Conservation (phyloP, 1,140 invertebrate species). For the Zelostemma sp. region DNA sequence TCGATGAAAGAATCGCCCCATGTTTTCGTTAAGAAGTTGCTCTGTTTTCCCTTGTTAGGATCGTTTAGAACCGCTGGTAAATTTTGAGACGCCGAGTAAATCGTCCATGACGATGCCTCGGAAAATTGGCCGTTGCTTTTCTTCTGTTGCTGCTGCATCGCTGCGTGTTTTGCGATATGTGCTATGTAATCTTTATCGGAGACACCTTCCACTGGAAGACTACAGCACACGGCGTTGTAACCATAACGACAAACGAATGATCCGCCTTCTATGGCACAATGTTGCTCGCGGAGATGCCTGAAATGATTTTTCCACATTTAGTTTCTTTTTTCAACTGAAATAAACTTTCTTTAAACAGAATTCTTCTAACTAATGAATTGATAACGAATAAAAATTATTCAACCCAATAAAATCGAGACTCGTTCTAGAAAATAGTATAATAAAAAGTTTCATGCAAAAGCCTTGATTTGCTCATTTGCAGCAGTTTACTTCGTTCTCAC, state of each 20-base stretch:
- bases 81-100: conserved; percentile 91
- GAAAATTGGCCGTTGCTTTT: conserved; percentile 61
- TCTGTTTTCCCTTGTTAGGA: conserved; percentile 89
- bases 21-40: conserved; percentile 96
- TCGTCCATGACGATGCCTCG: conserved; percentile 75
- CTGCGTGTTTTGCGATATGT: conserved; percentile 86
- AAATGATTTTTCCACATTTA: conserved; percentile 34
- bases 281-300: conserved; percentile 85
- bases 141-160: conserved; percentile 72
- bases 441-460: too few species aligned
- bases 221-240: conserved; percentile 87
- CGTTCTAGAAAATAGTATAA: too few species aligned
- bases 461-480: too few species aligned
- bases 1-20: conserved; percentile 98
- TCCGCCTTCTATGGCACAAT: conserved; percentile 89
- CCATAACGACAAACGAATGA: conserved; percentile 92
- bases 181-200: conserved; percentile 90
- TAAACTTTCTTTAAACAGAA: too few species aligned
- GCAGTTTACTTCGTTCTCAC: too few species aligned
- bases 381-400: too few species aligned
- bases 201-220: conserved; percentile 89
- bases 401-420: too few species aligned
- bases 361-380: too few species aligned
- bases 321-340: too few species aligned
- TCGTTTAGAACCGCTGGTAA: conserved; percentile 97